Conservation (phyloP, 2,888 invertebrate species). For the Folsomia manolachei region DNA sequence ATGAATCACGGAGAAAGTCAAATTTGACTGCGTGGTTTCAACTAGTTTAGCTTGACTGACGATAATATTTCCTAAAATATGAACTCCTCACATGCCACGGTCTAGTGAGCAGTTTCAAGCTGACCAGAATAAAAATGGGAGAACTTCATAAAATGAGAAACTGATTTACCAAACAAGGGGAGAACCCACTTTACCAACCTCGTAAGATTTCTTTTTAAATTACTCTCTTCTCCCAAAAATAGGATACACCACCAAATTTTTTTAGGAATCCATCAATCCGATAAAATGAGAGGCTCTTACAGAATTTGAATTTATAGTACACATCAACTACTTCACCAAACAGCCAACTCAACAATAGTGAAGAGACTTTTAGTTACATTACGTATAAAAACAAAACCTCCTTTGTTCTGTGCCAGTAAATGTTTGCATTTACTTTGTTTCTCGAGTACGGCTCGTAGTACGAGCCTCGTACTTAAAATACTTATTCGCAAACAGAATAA, state of each 20-base stretch:
- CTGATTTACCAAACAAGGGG: slow-evolving; percentile 15
- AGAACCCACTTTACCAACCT: background rate
- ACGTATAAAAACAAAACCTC: too few relatives aligned
- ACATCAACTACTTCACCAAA: background rate
- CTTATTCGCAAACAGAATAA: too few relatives aligned
- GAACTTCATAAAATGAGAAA: slow-evolving; percentile 17
- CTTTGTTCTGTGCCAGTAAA: too few relatives aligned
- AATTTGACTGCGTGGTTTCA: too few relatives aligned
- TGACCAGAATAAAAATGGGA: slow-evolving; percentile 14
- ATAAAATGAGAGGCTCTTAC: background rate
- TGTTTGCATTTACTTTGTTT: too few relatives aligned
- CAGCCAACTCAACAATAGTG: too few relatives aligned
- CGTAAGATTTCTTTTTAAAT: background rate
- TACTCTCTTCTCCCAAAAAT: slow-evolving; percentile 14
- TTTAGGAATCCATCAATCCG: slow-evolving; percentile 20
- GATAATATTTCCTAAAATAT: background rate
- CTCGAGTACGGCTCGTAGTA: too few relatives aligned
- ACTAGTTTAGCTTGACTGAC: too few relatives aligned
- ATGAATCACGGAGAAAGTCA: too few relatives aligned
- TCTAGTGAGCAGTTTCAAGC: background rate
- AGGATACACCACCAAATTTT: background rate
- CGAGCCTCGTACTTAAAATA: too few relatives aligned
- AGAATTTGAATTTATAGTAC: slow-evolving; percentile 16
- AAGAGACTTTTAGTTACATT: too few relatives aligned
- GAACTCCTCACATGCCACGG: too few relatives aligned